Evolutionary conservation across 2,113 vertebrate species (phyloP).

Genomic region (Hoplias malabaricus): DNA sequence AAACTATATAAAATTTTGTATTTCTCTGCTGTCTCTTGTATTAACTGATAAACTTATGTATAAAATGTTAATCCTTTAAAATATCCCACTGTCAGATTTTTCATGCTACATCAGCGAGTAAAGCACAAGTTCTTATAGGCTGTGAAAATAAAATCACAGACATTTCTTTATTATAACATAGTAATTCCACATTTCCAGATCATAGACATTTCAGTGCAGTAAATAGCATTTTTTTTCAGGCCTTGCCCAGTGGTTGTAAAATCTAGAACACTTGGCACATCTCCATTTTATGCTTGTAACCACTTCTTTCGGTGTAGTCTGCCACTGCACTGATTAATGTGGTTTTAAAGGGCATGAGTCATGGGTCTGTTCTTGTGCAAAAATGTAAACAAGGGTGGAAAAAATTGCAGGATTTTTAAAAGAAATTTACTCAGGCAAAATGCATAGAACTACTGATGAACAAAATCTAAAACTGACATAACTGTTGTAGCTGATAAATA

Average conservation of each 20-base stretch:
- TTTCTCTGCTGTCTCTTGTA: background rate
- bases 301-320: background rate
- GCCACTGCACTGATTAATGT: background rate
- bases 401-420: too few relatives aligned
- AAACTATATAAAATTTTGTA: background rate
- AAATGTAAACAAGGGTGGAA: background rate
- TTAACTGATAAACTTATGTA: background rate
- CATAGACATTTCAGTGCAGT: background rate
- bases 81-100: background rate
- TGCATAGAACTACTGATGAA: too few relatives aligned
- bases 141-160: background rate
- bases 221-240: background rate
- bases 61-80: background rate
- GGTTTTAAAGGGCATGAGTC: background rate
- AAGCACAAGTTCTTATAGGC: background rate
- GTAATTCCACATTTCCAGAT: background rate
- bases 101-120: background rate
- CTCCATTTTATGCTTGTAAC: background rate
- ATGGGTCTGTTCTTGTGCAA: conserved; percentile 2
- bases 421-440: too few relatives aligned
- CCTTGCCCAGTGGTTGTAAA: background rate
- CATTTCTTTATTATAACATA: background rate
- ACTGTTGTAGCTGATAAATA: too few relatives aligned
- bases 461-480: too few relatives aligned
- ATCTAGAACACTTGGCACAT: background rate